phyloP scores from a whole-genome alignment of 2,888 invertebrate genomes.

The Liodrosophila aerea region DNA sequence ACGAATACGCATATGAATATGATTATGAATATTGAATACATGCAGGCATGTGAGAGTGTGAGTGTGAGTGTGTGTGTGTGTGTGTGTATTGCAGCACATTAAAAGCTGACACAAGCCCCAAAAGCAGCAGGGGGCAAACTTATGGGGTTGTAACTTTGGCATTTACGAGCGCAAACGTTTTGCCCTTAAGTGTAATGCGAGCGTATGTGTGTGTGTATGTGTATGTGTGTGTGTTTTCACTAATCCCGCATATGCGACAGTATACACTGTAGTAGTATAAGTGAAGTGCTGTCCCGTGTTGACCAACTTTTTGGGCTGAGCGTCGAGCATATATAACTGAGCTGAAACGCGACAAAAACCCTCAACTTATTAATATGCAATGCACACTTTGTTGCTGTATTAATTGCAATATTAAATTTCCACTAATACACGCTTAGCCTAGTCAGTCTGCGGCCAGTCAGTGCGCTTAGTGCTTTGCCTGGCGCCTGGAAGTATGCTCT shows the following conservation, averaged over 20 bases:
- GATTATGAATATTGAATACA: constrained; percentile 69
- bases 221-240: constrained; percentile 20
- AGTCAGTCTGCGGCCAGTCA: neutral
- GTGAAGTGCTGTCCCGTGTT: constrained; percentile 23
- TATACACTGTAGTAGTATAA: neutral
- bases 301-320: constrained; percentile 51
- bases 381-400: constrained; percentile 77
- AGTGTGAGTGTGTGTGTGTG: constrained; percentile 13
- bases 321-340: constrained; percentile 47
- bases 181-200: constrained; percentile 58
- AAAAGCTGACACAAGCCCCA: constrained; percentile 63
- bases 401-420: constrained; percentile 79
- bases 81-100: constrained; percentile 51
- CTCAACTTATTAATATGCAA: constrained; percentile 75
- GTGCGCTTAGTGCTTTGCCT: neutral
- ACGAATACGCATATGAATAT: constrained; percentile 47
- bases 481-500: constrained; percentile 53
- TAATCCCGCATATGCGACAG: constrained; percentile 36
- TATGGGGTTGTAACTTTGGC: constrained; percentile 69
- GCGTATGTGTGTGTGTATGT: constrained; percentile 9
- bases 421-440: constrained; percentile 71
- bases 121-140: constrained; percentile 40
- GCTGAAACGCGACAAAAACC: constrained; percentile 49
- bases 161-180: constrained; percentile 66
- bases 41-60: constrained; percentile 16